Evolutionary conservation across 2,113 vertebrate genomes (phyloP).

Genomic region (Bettongia penicillata): DNA sequence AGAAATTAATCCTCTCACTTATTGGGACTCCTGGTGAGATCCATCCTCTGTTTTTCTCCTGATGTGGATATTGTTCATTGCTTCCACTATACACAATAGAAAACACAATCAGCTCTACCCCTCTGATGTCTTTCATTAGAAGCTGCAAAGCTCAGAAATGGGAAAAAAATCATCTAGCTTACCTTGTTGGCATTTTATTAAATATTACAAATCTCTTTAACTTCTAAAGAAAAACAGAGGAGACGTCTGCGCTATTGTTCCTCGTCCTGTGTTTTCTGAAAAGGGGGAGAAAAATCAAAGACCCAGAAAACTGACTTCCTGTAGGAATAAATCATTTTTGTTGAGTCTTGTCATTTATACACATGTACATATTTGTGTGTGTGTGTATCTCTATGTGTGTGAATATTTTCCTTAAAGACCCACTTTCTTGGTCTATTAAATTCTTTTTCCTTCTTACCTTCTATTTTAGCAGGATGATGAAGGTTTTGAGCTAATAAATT

Average conservation of each 20-base stretch:
- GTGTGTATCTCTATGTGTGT: background rate
- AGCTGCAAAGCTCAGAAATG: conserved; percentile 54
- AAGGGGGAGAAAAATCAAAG: conserved; percentile 45
- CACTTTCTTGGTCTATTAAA: conserved; percentile 17
- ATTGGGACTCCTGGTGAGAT: fast-evolving
- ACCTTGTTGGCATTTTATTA: conserved; percentile 55
- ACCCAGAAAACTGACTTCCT: conserved; percentile 50
- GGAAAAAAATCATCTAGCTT: conserved; percentile 15
- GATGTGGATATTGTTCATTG: background rate
- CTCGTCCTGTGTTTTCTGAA: conserved; percentile 46
- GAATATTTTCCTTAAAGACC: conserved; percentile 9
- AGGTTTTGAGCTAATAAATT: conserved; percentile 51
- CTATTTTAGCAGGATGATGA: conserved; percentile 43
- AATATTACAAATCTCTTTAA: conserved; percentile 47
- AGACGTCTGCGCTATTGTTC: conserved; percentile 29
- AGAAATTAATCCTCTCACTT: conserved; percentile 14
- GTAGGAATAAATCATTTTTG: conserved; percentile 48
- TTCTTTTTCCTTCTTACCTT: background rate
- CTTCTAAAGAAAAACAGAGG: conserved; percentile 38
- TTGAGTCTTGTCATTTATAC: background rate
- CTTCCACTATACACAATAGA: background rate
- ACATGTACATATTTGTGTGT: background rate
- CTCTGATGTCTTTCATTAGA: conserved; percentile 18
- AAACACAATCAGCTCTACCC: background rate
- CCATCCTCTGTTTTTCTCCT: conserved; percentile 1